Evolutionary conservation across 2,888 invertebrate genomes (phyloP).

Genomic region (Drosophila tanythrix): DNA sequence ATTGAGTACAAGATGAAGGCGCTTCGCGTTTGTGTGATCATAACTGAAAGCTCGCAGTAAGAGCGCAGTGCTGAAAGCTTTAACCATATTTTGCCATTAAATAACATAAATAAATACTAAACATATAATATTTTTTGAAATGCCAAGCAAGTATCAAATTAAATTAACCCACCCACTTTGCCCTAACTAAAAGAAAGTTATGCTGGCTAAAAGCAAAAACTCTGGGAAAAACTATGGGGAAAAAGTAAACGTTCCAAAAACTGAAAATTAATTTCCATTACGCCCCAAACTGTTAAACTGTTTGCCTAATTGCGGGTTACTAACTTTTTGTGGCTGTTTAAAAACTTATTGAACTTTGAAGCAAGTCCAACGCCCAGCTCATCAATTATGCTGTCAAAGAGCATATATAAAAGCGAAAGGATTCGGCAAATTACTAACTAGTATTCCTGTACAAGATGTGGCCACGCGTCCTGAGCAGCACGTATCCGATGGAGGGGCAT

Average conservation of each 20-base stretch:
- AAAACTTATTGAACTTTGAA: slow-evolving; percentile 61
- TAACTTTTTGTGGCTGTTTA: slow-evolving; percentile 10
- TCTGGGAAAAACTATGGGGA: background rate
- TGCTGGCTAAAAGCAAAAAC: background rate
- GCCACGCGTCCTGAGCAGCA: slow-evolving; percentile 60
- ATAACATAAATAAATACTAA: background rate
- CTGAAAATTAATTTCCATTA: slow-evolving; percentile 56
- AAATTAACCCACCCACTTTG: background rate
- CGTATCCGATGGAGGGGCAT: slow-evolving; percentile 71
- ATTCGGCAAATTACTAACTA: slow-evolving; percentile 11
- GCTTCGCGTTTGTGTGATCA: background rate
- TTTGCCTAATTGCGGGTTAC: slow-evolving; percentile 63
- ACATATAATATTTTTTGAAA: background rate
- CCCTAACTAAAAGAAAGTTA: background rate
- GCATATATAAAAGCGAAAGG: slow-evolving; percentile 54
- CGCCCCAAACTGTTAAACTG: slow-evolving; percentile 42
- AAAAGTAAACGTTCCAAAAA: slow-evolving; percentile 14
- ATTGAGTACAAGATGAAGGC: no score
- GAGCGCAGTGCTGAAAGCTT: background rate
- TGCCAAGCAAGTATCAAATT: background rate
- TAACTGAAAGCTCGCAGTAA: background rate
- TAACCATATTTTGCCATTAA: background rate
- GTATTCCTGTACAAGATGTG: slow-evolving; percentile 55
- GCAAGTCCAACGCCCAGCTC: slow-evolving; percentile 50
- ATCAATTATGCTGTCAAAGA: slow-evolving; percentile 61